A percentile compares a stretch with the other conserved stretches of the same genome.
phyloP scores from a whole-genome alignment of 2,113 vertebrate genomes.

The Bubo scandiacus region DNA sequence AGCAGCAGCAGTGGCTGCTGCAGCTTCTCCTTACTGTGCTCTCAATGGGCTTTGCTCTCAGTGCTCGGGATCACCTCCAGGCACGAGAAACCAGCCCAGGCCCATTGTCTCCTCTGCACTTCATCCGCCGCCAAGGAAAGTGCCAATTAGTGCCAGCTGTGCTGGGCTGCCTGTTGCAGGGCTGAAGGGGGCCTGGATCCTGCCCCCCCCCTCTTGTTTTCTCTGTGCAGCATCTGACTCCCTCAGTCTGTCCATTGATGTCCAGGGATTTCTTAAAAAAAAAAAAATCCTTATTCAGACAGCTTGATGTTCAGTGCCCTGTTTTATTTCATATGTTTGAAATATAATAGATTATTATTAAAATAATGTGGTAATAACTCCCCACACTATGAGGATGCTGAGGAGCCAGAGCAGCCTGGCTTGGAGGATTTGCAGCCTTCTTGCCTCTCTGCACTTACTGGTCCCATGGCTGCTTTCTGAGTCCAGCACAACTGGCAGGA shows the following conservation, averaged over 20 bases:
- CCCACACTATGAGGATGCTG: background rate
- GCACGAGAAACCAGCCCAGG: background rate
- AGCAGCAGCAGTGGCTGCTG: background rate
- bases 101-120: constrained; percentile 12
- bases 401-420: background rate
- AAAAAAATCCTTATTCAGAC: background rate
- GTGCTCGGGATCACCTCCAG: background rate
- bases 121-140: background rate
- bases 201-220: background rate
- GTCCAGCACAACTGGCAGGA: constrained; percentile 18
- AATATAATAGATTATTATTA: background rate
- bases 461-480: background rate
- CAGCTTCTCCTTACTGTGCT: background rate
- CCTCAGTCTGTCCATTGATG: background rate
- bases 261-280: background rate
- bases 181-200: background rate
- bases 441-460: background rate
- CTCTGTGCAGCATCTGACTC: background rate
- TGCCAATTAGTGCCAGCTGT: constrained; percentile 45
- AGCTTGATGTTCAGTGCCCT: background rate
- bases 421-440: constrained; percentile 31
- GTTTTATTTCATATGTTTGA: background rate
- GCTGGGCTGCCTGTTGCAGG: background rate
- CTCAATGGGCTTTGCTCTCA: background rate
- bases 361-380: background rate